Evolutionary conservation across 1,140 invertebrate species (phyloP).

Genomic region (Lutraria rhynchaena): DNA sequence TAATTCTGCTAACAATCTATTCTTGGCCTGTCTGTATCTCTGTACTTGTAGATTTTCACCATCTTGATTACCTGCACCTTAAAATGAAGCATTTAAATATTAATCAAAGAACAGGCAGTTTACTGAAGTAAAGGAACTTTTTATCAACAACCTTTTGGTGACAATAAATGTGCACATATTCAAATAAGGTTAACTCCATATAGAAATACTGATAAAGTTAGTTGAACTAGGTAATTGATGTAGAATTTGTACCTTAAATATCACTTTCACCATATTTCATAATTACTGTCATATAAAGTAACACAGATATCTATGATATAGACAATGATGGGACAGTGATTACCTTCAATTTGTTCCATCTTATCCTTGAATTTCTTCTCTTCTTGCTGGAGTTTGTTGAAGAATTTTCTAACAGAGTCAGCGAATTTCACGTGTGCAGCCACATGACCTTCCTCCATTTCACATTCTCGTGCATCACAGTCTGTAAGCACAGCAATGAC

Average conservation of each 20-base stretch:
- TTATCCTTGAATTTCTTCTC: conserved; percentile 78
- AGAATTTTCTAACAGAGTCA: conserved; percentile 75
- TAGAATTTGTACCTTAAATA: background rate
- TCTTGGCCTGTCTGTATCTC: conserved; percentile 76
- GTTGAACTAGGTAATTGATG: too few relatives aligned
- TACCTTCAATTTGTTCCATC: conserved; percentile 73
- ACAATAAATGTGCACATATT: too few relatives aligned
- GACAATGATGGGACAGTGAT: too few relatives aligned
- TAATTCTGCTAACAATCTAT: conserved; percentile 75
- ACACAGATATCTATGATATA: too few relatives aligned
- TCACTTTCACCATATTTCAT: background rate
- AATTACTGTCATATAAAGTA: too few relatives aligned
- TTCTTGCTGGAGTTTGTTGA: conserved; percentile 75
- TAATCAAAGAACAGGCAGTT: too few relatives aligned
- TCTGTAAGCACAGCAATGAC: conserved; percentile 75
- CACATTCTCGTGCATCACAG: conserved; percentile 74
- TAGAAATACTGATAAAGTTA: too few relatives aligned
- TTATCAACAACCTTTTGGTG: too few relatives aligned
- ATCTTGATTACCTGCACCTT: conserved; percentile 77
- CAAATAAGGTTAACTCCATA: too few relatives aligned
- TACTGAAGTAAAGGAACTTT: too few relatives aligned
- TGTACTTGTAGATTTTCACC: conserved; percentile 73
- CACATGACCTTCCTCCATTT: conserved; percentile 71
- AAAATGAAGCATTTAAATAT: too few relatives aligned
- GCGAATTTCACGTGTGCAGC: conserved; percentile 73